Evolutionary conservation across 2,113 vertebrate genomes (phyloP), one percentile per base, ranked within the genome.

Genomic region (Piaya cayana): DNA sequence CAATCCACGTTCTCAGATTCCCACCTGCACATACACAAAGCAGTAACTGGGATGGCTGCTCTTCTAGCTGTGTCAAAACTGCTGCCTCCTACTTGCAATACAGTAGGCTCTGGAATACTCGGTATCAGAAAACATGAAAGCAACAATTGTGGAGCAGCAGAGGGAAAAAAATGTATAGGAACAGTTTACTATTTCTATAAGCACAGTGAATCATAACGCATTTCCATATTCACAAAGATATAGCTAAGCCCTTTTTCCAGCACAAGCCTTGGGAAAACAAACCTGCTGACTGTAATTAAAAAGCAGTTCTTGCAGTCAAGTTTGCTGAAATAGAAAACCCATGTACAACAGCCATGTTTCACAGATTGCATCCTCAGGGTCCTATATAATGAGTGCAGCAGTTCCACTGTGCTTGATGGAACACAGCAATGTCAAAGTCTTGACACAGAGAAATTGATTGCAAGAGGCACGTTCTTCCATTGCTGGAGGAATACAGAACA

Each of bases 341-440:
- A 39, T 8, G 71, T 86, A 39, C 68, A 80, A 77, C 45, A 86
- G 84, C 53, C 63, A 30, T 25, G 59, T 89, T 92, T 92, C 62
- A n/a, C 74, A 90, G 56, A 93, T 16, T 62, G 67, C 89, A 91
- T 92, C 91, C 93, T 93, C 86, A 75, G 88, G 94, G 81, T 76
- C 77, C 83, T 37, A 50, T 42, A 90, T 71, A 95, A 94, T 19
- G 71, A 95, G 71, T 18, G 32, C 71, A 71, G 77, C 43, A 81
- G 64, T 64, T 88, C 76, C 8, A 23, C 76, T 20, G 45, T 12
- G 30, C 58, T 91, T 82, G 82, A 74, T 43, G 15, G 50, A 85
- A 80, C 59, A 74, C 37, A 63, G 87, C 55, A 67, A 55, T 47
- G 75, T 83, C 91, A 92, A 50, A 93, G 78, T 75, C 78, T 82